phyloP scores from a whole-genome alignment of 2,113 vertebrate genomes.

The Istiophorus platypterus region DNA sequence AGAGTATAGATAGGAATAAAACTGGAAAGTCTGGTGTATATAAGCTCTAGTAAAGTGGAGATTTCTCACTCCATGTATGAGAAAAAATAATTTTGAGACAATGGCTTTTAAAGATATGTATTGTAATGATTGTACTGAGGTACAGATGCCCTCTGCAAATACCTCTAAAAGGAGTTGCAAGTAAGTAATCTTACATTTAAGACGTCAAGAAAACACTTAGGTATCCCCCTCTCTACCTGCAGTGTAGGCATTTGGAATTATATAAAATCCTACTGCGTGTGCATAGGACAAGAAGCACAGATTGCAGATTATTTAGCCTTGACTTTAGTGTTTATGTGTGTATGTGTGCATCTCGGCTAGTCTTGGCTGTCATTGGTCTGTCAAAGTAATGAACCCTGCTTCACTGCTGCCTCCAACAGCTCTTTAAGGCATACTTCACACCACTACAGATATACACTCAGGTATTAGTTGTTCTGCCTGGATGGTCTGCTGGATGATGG shows the following conservation, averaged over 20 bases:
- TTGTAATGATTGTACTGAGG: too few species aligned
- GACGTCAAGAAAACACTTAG: background rate
- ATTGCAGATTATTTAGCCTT: constrained; percentile 27
- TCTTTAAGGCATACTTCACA: constrained; percentile 77
- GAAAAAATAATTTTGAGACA: too few species aligned
- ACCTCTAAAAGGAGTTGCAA: constrained; percentile 13
- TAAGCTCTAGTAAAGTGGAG: too few species aligned
- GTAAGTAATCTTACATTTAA: background rate
- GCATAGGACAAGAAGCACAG: background rate
- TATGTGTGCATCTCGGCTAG: constrained; percentile 32
- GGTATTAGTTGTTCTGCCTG: constrained; percentile 74
- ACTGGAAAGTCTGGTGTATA: too few species aligned
- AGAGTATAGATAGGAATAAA: too few species aligned
- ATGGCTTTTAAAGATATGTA: too few species aligned
- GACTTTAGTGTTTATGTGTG: constrained; percentile 1
- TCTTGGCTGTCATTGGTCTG: constrained; percentile 63
- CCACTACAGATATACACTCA: constrained; percentile 72
- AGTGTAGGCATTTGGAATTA: constrained; percentile 4
- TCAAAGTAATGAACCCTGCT: constrained; percentile 76
- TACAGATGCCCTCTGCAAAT: background rate
- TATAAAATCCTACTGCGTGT: background rate
- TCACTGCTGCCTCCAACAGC: constrained; percentile 74
- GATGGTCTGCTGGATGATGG: constrained; percentile 66
- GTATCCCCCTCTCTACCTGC: background rate
- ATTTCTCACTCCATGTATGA: too few species aligned